Evolutionary conservation across 2,113 vertebrate genomes (phyloP).

Genomic region (Grantiella picta): DNA sequence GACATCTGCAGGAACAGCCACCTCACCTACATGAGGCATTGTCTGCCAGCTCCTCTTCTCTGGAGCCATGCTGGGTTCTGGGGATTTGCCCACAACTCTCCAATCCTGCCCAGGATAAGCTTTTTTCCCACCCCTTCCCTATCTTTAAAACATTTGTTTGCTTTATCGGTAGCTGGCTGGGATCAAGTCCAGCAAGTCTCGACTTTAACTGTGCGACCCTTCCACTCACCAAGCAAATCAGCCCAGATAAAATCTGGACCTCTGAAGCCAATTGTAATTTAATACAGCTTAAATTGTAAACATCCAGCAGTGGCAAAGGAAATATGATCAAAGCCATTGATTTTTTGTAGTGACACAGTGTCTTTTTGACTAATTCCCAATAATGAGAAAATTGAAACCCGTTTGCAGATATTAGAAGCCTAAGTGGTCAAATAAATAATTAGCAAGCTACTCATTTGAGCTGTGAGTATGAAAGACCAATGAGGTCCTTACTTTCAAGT

Average conservation of each 20-base stretch:
- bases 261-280: slow-evolving; percentile 46
- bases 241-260: not conserved
- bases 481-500: not conserved
- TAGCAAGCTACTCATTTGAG: not conserved
- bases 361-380: slow-evolving; percentile 38
- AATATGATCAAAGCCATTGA: slow-evolving; percentile 53
- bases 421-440: slow-evolving; percentile 24
- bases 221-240: slow-evolving; percentile 19
- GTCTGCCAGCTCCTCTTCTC: accelerated
- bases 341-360: not conserved
- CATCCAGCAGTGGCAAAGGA: slow-evolving; percentile 20
- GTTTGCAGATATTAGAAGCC: slow-evolving; percentile 5
- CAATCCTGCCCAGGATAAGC: accelerated
- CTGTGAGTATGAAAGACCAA: not conserved
- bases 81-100: accelerated
- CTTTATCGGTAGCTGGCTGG: not conserved
- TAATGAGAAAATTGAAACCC: slow-evolving; percentile 19
- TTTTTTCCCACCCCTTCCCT: not conserved
- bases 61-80: accelerated
- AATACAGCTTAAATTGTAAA: slow-evolving; percentile 40
- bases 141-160: not conserved
- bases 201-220: not conserved
- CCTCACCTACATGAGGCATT: accelerated
- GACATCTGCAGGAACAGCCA: not conserved
- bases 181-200: not conserved